A percentile compares a stretch with the other conserved stretches of the same genome.
Evolutionary conservation across 2,113 vertebrate species (phyloP).

Genomic region (Erpornis zantholeuca): DNA sequence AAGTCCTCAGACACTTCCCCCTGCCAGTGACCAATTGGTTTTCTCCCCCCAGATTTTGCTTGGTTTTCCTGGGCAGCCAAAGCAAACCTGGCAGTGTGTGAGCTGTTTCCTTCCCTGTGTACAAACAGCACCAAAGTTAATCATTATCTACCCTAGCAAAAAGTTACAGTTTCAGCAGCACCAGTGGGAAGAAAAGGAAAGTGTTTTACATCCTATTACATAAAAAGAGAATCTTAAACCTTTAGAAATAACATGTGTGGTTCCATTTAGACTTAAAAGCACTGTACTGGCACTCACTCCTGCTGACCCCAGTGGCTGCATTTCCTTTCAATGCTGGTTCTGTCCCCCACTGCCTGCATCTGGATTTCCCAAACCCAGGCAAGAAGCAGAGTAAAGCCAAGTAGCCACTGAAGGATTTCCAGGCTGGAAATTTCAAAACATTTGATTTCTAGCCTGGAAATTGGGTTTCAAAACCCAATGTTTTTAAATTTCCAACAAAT

Average conservation of each 20-base stretch:
- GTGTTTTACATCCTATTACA: not conserved
- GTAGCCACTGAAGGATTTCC: not conserved
- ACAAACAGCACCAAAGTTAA: not conserved
- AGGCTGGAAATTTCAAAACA: no score
- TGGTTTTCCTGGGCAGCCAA: not conserved
- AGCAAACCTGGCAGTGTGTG: not conserved
- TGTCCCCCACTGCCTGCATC: not conserved
- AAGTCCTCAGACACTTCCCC: not conserved
- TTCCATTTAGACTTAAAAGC: not conserved
- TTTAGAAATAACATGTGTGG: not conserved
- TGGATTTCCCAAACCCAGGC: not conserved
- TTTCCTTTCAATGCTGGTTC: not conserved
- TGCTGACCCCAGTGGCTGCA: not conserved
- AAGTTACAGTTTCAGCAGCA: not conserved
- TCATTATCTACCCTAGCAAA: not conserved
- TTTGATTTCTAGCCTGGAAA: no score
- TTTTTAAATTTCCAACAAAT: not conserved
- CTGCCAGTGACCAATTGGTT: not conserved
- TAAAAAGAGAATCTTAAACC: not conserved
- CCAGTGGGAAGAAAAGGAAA: not conserved
- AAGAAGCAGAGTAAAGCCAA: not conserved
- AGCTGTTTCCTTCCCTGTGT: not conserved
- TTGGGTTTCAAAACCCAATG: no score
- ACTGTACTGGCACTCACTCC: rapidly evolving
- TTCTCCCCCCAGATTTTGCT: not conserved